Conservation (phyloP, 2,113 vertebrate species). For the Dicerorhinus sumatrensis region DNA sequence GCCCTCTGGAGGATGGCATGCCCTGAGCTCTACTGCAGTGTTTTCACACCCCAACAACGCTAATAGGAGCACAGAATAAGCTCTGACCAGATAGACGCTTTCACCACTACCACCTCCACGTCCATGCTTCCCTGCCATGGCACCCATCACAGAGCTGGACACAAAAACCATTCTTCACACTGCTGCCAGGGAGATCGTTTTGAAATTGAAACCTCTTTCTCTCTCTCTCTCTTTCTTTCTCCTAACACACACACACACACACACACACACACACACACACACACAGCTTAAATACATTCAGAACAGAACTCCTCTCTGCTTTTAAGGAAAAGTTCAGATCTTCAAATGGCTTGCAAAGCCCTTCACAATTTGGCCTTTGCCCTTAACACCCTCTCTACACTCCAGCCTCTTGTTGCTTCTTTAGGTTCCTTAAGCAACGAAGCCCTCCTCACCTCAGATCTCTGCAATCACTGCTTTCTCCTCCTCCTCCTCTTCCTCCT, state of each 20-base stretch:
- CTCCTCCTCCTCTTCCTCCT: neutral
- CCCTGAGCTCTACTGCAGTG: fast-evolving
- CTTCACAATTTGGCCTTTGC: neutral
- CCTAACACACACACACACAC: neutral
- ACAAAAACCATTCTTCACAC: neutral
- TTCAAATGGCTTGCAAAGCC: neutral
- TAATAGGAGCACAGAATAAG: neutral
- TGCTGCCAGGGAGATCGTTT: neutral
- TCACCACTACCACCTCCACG: too few species aligned
- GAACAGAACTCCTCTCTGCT: neutral
- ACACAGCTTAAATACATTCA: neutral
- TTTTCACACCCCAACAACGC: neutral
- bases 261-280: neutral
- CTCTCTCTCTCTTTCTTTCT: neutral
- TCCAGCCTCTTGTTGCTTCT: too few species aligned
- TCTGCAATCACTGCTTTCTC: fast-evolving
- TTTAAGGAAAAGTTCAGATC: neutral
- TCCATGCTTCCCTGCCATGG: fast-evolving
- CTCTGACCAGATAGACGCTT: neutral
- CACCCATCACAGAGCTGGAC: neutral
- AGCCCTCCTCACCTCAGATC: neutral
- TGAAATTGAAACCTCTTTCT: neutral
- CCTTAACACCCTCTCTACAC: neutral
- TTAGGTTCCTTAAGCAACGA: neutral
- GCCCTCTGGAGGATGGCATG: neutral